phyloP scores from a whole-genome alignment of 2,888 invertebrate species.

The Seira musarum region DNA sequence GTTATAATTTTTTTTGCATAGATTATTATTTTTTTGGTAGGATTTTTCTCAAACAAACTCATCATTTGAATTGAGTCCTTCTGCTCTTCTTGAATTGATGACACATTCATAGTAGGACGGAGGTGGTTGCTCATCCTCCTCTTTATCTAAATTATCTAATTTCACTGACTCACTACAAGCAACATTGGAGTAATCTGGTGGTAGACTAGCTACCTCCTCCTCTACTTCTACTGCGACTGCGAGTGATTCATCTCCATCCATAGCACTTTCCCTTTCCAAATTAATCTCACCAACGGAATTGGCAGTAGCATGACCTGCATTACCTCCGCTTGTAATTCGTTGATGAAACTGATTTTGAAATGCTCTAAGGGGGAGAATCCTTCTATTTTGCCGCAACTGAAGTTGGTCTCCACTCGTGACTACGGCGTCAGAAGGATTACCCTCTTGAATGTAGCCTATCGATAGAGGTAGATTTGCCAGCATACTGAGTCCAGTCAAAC shows the following conservation, averaged over 20 bases:
- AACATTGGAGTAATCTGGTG: conserved; percentile 5
- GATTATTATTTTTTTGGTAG: no score
- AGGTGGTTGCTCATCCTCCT: conserved; percentile 53
- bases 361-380: no score
- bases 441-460: conserved; percentile 44
- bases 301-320: no score
- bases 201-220: conserved; percentile 22
- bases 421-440: conserved; percentile 43
- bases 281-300: no score
- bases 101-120: conserved; percentile 62
- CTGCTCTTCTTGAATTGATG: not conserved
- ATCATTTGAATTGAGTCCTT: no score
- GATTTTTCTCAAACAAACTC: no score
- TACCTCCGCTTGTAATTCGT: no score
- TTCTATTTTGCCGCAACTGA: conserved; percentile 30
- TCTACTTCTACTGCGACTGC: not conserved
- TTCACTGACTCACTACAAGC: conserved; percentile 6
- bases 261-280: not conserved
- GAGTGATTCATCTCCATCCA: not conserved
- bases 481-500: conserved; percentile 58
- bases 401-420: conserved; percentile 24
- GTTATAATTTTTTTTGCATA: no score
- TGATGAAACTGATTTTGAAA: no score
- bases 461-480: conserved; percentile 61
- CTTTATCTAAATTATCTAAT: conserved; percentile 24